phyloP scores from a whole-genome alignment of 2,113 vertebrate species.

The Catharus minimus region DNA sequence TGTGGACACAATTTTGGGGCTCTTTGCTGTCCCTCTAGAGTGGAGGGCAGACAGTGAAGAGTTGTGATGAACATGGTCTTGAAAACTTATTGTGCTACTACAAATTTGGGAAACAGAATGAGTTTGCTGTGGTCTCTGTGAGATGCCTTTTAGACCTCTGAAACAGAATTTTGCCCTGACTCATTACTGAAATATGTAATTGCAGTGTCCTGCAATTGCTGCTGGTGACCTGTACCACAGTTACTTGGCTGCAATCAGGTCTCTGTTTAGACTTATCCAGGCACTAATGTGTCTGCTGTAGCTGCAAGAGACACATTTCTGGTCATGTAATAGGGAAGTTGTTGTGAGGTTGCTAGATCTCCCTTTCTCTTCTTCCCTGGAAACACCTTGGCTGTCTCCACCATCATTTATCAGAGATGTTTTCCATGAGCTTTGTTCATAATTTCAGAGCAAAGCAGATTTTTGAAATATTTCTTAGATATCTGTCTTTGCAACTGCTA shows the following conservation, averaged over 20 bases:
- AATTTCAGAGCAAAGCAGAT: constrained; percentile 1
- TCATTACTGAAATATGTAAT: neutral
- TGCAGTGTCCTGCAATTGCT: neutral
- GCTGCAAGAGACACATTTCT: neutral
- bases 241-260: neutral
- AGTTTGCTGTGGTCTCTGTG: neutral
- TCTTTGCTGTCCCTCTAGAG: neutral
- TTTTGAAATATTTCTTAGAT: neutral
- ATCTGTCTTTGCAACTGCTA: neutral
- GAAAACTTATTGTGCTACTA: neutral
- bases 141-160: neutral
- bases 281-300: neutral
- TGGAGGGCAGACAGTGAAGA: neutral
- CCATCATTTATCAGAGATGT: neutral
- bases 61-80: neutral
- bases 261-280: neutral
- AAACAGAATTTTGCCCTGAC: neutral
- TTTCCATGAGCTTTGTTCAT: neutral
- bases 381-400: neutral
- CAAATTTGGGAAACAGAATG: neutral
- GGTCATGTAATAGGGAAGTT: neutral
- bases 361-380: neutral
- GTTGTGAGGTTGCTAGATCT: neutral
- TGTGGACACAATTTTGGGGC: neutral
- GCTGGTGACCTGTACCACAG: neutral